Evolutionary conservation across 2,888 invertebrate genomes (phyloP), one percentile per base, ranked within the genome.

Genomic region (Lochmaea capreae): DNA sequence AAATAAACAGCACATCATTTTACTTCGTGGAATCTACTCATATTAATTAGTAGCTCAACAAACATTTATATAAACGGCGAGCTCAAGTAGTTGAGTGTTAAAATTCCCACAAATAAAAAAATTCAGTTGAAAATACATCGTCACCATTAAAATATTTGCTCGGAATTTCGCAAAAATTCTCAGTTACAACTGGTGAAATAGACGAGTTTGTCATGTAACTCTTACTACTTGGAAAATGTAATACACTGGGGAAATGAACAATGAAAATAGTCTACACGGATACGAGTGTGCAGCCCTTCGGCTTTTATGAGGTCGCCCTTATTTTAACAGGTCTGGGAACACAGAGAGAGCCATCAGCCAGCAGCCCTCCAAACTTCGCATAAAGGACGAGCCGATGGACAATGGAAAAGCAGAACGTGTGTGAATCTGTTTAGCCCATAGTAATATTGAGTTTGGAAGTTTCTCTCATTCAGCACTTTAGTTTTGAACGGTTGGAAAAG

Each of bases 241-340:
- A 59, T 62, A 58, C 71, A 65, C 65, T 65, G 11, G 58, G 65
- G 65, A 71, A 65, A 62, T 58, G 71, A 58, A 65, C 71, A 71
- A 71, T 71, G 71, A 59, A 71, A 71, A 71, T 71, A 54, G 46
- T 65, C 65, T 71, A 71, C 65, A 71, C 16, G 62, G 57, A 68
- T 71, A 46, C 71, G 65, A 65, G 57, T 71, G 71, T 71, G 65
- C 57, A 62, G 65, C 71, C 71, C 52, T 57, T 54, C 58, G 49
- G 71, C 71, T 58, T 70, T 68, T 70, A 58, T 65, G 70, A 65
- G 70, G 70, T 70, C 57, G 65, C 65, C 65, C 65, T 71, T 71
- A 71, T 71, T 71, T 71, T 71, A 71, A 71, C 71, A 65, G 65
- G 62, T 63, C 43, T 63, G 43, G 43, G 43, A 63, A 63, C 42